Evolutionary conservation across 35 echinoderm and acorn worm genomes (phyloP), one percentile per base, ranked within the genome.

Genomic region (Antedon bifida): DNA sequence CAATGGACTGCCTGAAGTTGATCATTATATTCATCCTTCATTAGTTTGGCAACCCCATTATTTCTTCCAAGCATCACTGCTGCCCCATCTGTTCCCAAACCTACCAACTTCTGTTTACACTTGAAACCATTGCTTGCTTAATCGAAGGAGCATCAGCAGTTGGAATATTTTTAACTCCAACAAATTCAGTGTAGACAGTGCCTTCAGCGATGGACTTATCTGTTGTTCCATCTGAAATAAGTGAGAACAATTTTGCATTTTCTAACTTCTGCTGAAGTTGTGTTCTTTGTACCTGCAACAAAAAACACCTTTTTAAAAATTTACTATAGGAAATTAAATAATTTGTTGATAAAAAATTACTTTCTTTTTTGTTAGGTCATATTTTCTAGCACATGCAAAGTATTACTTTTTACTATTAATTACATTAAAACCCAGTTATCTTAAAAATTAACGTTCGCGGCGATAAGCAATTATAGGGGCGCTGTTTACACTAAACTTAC

Each of bases 101-200:
- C 86, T 11, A 88, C 79, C 2, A 88, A 34, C 56, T 82, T 88
- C 39, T 78, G 33, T 80, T 78, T 89, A 88, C 30, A 0, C 79
- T 45, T 21, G 31, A 23, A 0, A 35, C 26, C 0, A 88, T 77
- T 5, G 80, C 38, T 34, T 83, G 7, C 32, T 73, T 77, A 1
- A 88, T 88, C 26, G 46, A 4, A 39, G 29, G 31, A 23, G 87
- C 87, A 83, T 88, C 81, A 39, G 87, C 87, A 34, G 75, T 84
- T 19, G 81, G 0, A 16, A 64, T 23, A 21, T 64, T 64, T 23
- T 64, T 64, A 34, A 81, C 29, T 4, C 30, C 86, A 74, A 87
- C 77, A n/a, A n/a, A n/a, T n/a, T n/a, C n/a, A n/a, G n/a, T n/a
- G n/a, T n/a, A n/a, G n/a, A n/a, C n/a, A n/a, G n/a, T n/a, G n/a